Evolutionary conservation across 37 sponge, comb jelly and placozoan species (phyloP).

Genomic region (Aphrocallistes beatrix): DNA sequence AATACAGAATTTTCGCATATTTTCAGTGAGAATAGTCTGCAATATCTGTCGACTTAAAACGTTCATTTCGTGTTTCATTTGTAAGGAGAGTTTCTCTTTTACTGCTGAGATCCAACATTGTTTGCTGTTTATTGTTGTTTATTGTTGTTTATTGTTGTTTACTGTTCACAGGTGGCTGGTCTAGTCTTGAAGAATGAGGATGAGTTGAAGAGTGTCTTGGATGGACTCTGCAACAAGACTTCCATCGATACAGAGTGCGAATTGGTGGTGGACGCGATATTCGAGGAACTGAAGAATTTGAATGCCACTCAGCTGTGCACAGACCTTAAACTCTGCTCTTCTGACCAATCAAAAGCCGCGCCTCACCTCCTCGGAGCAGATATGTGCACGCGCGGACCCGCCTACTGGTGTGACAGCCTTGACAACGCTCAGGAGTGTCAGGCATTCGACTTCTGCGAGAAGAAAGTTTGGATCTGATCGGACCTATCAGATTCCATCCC

Average conservation of each 20-base stretch:
- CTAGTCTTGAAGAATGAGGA: not conserved
- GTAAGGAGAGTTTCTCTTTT: too few species aligned
- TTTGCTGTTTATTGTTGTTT: too few species aligned
- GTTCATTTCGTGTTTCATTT: too few species aligned
- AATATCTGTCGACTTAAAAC: too few species aligned
- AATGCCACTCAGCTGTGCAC: not conserved
- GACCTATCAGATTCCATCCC: constrained; percentile 4
- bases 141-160: not conserved
- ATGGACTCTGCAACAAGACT: not conserved
- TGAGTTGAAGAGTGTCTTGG: not conserved
- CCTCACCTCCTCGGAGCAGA: not conserved
- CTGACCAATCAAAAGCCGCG: not conserved
- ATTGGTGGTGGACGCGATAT: not conserved
- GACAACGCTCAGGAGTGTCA: constrained; percentile 26
- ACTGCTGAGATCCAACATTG: too few species aligned
- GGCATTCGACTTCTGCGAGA: not conserved
- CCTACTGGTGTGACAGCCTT: constrained; percentile 24
- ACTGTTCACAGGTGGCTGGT: not conserved
- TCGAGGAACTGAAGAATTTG: not conserved
- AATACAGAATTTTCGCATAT: too few species aligned
- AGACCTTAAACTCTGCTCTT: not conserved
- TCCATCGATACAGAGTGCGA: not conserved
- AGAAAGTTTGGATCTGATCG: not conserved
- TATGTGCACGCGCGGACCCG: constrained; percentile 25
- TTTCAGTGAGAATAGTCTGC: too few species aligned